Percentiles rank a stretch among this genome's conserved stretches.
Evolutionary conservation across 2,888 invertebrate genomes (phyloP).

Genomic region (Perithous albicinctus): DNA sequence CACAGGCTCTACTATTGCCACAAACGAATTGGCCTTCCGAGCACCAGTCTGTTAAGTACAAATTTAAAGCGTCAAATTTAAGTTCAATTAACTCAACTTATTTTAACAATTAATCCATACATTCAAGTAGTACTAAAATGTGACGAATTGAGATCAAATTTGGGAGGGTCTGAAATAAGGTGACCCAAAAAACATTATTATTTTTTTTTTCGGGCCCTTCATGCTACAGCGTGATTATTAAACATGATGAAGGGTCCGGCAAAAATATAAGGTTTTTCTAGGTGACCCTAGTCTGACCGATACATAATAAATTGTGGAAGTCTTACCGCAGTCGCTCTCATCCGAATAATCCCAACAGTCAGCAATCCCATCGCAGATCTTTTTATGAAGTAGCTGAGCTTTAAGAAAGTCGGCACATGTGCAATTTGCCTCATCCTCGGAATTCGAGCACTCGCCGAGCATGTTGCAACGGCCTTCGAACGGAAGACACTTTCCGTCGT

Average conservation of each 20-base stretch:
- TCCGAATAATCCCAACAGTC: constrained; percentile 94
- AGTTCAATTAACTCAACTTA: neutral
- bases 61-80: neutral
- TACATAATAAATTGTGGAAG: no score
- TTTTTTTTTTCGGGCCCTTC: no score
- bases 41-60: constrained; percentile 89
- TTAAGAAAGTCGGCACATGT: constrained; percentile 91
- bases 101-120: neutral
- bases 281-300: no score
- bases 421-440: constrained; percentile 90
- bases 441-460: constrained; percentile 89
- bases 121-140: no score
- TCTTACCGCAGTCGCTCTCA: constrained; percentile 90
- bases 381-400: constrained; percentile 89
- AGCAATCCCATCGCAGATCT: constrained; percentile 92
- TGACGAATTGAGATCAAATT: no score
- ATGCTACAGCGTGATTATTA: no score
- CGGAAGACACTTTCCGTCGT: constrained; percentile 88
- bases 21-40: constrained; percentile 90
- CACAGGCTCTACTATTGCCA: constrained; percentile 89
- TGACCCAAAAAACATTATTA: no score
- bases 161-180: no score
- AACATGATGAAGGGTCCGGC: no score
- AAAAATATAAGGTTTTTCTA: no score
- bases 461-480: constrained; percentile 90